Evolutionary conservation across 2,113 vertebrate species (phyloP).

Genomic region (Anthoscopus minutus): DNA sequence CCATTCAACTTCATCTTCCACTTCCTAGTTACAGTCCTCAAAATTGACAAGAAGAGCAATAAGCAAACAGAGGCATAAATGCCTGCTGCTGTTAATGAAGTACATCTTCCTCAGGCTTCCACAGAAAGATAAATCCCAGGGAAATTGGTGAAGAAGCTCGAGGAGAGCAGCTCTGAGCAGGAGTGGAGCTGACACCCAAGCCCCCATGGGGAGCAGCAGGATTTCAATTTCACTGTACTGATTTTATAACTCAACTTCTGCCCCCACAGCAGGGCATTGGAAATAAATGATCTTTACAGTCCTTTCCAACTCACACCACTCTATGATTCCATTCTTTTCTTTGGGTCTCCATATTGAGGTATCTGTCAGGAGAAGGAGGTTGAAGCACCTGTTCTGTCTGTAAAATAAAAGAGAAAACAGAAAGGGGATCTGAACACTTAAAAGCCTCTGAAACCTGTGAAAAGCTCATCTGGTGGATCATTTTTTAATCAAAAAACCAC

Average conservation of each 20-base stretch:
- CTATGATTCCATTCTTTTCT: not conserved
- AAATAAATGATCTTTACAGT: not conserved
- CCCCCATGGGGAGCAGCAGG: fast-evolving
- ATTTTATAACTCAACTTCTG: not conserved
- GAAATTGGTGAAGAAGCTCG: fast-evolving
- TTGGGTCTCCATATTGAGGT: not conserved
- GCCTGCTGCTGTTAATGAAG: not conserved
- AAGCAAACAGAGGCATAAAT: not conserved
- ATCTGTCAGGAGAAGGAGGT: not conserved
- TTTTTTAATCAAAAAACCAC: not conserved
- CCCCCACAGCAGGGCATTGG: not conserved
- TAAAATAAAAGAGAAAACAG: fast-evolving
- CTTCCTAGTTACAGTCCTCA: not conserved
- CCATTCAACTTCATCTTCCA: not conserved
- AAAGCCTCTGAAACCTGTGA: not conserved
- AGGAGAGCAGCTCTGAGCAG: not conserved
- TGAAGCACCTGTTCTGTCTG: not conserved
- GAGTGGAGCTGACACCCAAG: not conserved
- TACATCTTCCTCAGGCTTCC: not conserved
- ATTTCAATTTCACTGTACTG: not conserved
- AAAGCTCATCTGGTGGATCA: not conserved
- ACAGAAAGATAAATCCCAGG: not conserved
- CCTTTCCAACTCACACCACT: not conserved
- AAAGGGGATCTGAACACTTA: not conserved
- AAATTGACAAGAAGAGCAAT: not conserved